phyloP scores from a whole-genome alignment of 2,888 invertebrate genomes.

The Zootermopsis nevadensis region DNA sequence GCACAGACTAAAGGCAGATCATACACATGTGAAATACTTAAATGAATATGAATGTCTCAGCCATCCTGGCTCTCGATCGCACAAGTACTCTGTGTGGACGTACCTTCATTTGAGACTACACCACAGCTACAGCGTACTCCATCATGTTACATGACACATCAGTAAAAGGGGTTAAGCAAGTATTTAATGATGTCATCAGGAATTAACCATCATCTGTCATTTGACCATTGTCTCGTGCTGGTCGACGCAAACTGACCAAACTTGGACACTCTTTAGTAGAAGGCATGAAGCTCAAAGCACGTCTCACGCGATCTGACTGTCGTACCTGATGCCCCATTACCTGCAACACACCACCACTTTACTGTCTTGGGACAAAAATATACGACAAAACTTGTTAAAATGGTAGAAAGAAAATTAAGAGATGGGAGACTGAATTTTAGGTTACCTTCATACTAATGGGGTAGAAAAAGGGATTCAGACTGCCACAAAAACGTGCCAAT shows the following conservation, averaged over 20 bases:
- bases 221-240: constrained; percentile 52
- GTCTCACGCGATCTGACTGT: constrained; percentile 68
- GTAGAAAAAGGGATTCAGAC: too few species aligned
- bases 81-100: too few species aligned
- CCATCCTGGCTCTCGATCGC: too few species aligned
- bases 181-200: not conserved
- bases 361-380: not conserved
- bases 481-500: too few species aligned
- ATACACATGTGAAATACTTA: too few species aligned
- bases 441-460: not conserved
- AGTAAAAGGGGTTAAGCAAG: too few species aligned
- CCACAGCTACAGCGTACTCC: too few species aligned
- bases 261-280: constrained; percentile 70
- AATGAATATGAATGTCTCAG: too few species aligned
- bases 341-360: constrained; percentile 56
- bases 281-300: constrained; percentile 78
- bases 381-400: not conserved
- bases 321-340: constrained; percentile 68
- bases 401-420: not conserved
- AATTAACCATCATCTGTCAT: not conserved
- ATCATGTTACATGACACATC: too few species aligned
- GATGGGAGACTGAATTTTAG: too few species aligned
- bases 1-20: too few species aligned
- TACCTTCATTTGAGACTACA: too few species aligned
- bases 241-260: constrained; percentile 58